Conservation (phyloP, 2,113 vertebrate species). For the Cardinalis cardinalis region DNA sequence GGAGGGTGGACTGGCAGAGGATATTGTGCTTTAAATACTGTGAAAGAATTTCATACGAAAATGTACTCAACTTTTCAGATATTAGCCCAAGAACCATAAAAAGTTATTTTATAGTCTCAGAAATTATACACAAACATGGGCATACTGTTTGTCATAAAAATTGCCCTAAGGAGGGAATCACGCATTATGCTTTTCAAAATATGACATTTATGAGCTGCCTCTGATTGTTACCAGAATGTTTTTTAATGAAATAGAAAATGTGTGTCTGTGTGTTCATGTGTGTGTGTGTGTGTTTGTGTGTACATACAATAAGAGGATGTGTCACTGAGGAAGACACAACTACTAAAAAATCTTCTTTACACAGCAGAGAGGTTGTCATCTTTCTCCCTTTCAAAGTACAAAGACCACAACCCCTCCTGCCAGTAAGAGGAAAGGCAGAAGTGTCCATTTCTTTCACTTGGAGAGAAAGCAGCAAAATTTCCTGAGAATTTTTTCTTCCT, state of each 20-base stretch:
- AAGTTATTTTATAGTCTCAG: constrained; percentile 45
- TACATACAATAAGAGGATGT: not conserved
- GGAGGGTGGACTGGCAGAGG: not conserved
- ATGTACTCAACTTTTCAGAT: constrained; percentile 2
- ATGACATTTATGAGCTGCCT: constrained; percentile 67
- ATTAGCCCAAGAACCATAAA: constrained; percentile 28
- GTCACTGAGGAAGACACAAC: not conserved
- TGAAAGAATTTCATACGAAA: not conserved
- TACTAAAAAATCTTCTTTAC: not conserved
- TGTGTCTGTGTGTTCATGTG: not conserved
- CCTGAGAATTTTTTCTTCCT: not conserved
- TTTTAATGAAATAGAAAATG: constrained; percentile 35
- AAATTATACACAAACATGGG: constrained; percentile 45
- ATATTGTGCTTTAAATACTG: not conserved
- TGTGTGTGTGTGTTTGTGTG: not conserved
- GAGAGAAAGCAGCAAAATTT: not conserved
- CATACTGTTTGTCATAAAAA: constrained; percentile 52
- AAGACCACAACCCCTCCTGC: not conserved
- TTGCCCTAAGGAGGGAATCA: not conserved
- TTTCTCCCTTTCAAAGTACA: not conserved
- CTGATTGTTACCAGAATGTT: constrained; percentile 54
- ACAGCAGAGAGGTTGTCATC: not conserved
- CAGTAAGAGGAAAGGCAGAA: not conserved
- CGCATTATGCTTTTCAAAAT: constrained; percentile 1
- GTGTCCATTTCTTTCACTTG: not conserved